Evolutionary conservation across 2,797 vertebrate genomes (phyloP), one percentile per base, ranked within the genome.

Genomic region (Danio kyathit): DNA sequence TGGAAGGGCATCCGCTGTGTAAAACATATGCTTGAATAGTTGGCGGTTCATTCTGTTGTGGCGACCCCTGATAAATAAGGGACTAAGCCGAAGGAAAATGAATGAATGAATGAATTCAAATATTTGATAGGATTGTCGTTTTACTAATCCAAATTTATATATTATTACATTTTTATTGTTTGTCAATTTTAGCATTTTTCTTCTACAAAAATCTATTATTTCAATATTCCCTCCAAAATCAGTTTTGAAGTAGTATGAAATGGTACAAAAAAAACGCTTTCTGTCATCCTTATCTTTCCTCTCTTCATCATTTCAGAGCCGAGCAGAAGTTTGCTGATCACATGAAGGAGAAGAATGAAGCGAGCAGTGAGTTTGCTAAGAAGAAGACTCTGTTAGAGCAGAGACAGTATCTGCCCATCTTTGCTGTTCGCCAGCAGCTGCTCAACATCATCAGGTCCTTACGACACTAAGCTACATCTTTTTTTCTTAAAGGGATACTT

Each of bases 241-340:
- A 13, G 5, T 43, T 7, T n/a, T 19, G 9, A 12, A 46, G 4
- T 65, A 0, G 6, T 54, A 29, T 29, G 29, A 29, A n/a, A n/a
- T n/a, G n/a, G n/a, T n/a, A n/a, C n/a, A 16, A 52, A 44, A 44
- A 64, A 19, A 19, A 3, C 5, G 69, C 19, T 29, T 12, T 38
- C 17, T 77, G 51, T 0, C 38, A 12, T 40, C 41, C 57, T 46
- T 5, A 1, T 56, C 1, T 51, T 66, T 43, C 4, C 5, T 66
- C 6, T 82, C 16, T 81, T 86, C 21, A 80, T 72, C 4, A 7
- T 81, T 40, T 66, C 85, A 99, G 98, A 91, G 91, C 97, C 0
- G 98, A 99, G 82, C 98, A 99, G 91, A 99, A 99, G 88, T 99
- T 99, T 94, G 98, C 98, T 0, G 96, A 99, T 85, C 98, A 99